Base-by-base conservation (phyloP, 2,888 invertebrate species). In the Macropis europaea region DNA sequence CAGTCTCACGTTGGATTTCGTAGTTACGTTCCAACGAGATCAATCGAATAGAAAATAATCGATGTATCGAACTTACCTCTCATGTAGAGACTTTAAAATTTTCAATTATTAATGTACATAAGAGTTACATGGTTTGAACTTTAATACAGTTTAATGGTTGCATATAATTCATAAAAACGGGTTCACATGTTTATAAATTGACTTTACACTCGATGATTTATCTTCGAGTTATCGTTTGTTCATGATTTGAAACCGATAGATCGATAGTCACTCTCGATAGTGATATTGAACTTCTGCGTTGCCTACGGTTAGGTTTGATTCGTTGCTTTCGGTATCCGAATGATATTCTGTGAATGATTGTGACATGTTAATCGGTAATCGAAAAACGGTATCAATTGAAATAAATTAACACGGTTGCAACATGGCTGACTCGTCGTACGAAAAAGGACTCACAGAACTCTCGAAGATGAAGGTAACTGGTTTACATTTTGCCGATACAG, bases 371-470 rank as follows among this genome's bases (percentile, higher is more conserved):
- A 54, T 42, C 34, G 22, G 22, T 19, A 17, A 13, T 34, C 28
- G 13, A 26, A 50, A 59, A 97, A 97, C 97, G 97, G 97, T 57
- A 47, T 52, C n/a, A 59, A 0, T 73, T 40, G 9, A 70, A 13
- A 48, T 38, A 62, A 43, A 69, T 54, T 52, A 67, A 50, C n/a
- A 45, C 1, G 22, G 7, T 50, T 36, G 4, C 52, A 59, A 32
- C 34, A 90, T 90, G 90, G 90, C 89, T 48, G 90, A 90, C 76
- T 89, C 90, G 2, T 89, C 90, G 9, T 90, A 86, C 47, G 89
- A 90, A 59, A 90, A 90, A 79, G 87, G 88, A 54, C 79, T 90
- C 11, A 86, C 86, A 6, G 90, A 90, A 70, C 79, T 90, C 34
- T 85, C 88, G 11, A 89, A 88, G 70, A 90, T 90, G 90, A 90